Percentiles rank a stretch among this genome's conserved stretches.
Conservation (phyloP, 2,888 invertebrate species). For the Arge pagana region DNA sequence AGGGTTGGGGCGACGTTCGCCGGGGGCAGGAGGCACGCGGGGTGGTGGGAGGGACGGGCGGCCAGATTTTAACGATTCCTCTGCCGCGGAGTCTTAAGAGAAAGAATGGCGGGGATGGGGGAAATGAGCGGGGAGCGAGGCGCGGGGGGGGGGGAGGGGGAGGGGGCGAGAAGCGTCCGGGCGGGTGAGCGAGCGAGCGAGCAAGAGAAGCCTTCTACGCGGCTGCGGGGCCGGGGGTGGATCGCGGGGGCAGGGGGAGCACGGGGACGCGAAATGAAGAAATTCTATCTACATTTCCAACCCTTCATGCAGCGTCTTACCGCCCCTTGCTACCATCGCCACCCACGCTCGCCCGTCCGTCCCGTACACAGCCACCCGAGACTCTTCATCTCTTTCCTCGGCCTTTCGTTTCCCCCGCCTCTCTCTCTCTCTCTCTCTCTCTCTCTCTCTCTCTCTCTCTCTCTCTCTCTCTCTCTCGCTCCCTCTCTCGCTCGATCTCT, state of each 20-base stretch:
- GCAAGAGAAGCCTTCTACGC: conserved; percentile 34
- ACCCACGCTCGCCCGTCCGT: conserved; percentile 31
- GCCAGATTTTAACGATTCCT: conserved; percentile 61
- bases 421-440: conserved; percentile 27
- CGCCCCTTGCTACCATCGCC: conserved; percentile 38
- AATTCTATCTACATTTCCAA: conserved; percentile 67
- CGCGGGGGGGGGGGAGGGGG: conserved; percentile 38
- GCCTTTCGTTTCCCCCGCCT: conserved; percentile 33
- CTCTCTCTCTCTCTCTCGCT: conserved; percentile 29
- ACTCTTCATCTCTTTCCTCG: conserved; percentile 36
- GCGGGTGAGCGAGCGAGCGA: conserved; percentile 35
- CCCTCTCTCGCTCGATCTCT: conserved; percentile 16
- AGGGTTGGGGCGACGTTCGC: conserved; percentile 46
- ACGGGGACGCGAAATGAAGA: conserved; percentile 65
- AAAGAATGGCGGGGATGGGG: conserved; percentile 56
- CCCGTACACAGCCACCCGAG: conserved; percentile 27
- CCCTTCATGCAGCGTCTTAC: conserved; percentile 58
- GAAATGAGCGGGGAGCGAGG: conserved; percentile 54
- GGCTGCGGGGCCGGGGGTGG: conserved; percentile 22
- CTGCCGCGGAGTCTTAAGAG: conserved; percentile 59
- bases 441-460: conserved; percentile 32
- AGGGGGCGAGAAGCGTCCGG: conserved; percentile 17
- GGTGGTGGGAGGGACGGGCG: conserved; percentile 46
- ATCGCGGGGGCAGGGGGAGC: conserved; percentile 47
- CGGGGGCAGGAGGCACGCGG: conserved; percentile 31